A percentile compares a stretch with the other conserved stretches of the same genome.
These are phyloP conservation scores for Tragopan temminckii DNA, from an alignment of 2,797 vertebrate genomes.

Conservation along the genomic window DNA sequence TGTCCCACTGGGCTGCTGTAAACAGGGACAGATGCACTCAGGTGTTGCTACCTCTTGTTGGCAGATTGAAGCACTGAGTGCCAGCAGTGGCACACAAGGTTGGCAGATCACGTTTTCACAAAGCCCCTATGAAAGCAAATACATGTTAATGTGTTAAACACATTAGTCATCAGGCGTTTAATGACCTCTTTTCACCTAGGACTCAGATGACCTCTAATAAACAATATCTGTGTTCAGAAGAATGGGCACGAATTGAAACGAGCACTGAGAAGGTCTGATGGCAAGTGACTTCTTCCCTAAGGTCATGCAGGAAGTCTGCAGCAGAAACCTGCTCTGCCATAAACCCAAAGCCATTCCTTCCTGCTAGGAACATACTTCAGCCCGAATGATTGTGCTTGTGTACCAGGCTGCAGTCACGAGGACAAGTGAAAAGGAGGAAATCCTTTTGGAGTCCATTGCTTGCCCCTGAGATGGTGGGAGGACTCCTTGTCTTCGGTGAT, in stretches of 20 bases:
- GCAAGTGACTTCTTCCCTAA: background rate
- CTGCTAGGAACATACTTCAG: background rate
- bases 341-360: background rate
- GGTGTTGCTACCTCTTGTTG: background rate
- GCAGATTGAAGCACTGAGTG: background rate
- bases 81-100: accelerated
- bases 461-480: background rate
- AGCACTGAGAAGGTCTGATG: background rate
- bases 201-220: slow-evolving; percentile 36
- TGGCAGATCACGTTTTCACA: background rate
- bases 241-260: background rate
- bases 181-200: slow-evolving; percentile 11
- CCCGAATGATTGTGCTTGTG: accelerated
- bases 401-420: background rate
- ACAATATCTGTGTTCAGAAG: background rate
- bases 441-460: background rate
- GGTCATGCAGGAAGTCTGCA: background rate
- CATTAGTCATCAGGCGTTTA: slow-evolving; percentile 18
- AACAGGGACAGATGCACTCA: background rate
- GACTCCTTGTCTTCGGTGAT: background rate
- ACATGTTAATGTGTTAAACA: background rate
- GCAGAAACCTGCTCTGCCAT: background rate
- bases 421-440: slow-evolving; percentile 48
- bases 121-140: background rate
- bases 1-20: background rate